Evolutionary conservation across 1,140 invertebrate genomes (phyloP), one percentile per base, ranked within the genome.

Genomic region (Mercenaria mercenaria): DNA sequence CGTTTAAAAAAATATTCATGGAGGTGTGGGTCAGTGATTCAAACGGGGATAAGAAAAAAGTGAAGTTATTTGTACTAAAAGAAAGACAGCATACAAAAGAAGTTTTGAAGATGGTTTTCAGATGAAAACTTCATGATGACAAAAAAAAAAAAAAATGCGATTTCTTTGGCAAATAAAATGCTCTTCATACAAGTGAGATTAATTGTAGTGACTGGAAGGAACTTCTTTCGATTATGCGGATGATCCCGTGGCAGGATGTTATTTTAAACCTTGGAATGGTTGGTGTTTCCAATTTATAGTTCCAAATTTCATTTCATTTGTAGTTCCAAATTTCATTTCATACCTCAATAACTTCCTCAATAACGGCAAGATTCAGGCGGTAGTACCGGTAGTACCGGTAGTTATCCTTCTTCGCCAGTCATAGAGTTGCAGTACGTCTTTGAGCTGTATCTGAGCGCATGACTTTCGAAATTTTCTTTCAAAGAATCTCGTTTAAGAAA

Each of bases 301-400:
- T 79, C 50, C 56, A 0, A 23, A 11, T 15, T 64, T 26, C 3
- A 61, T 41, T 81, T 34, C 32, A n/a, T 41, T 82, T 59, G 15
- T 81, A 50, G 8, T 13, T 20, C 1, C 61, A 87, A 64, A 56
- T 91, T 90, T 20, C 88, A n/a, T n/a, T n/a, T n/a, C n/a, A n/a
- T n/a, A n/a, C n/a, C n/a, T n/a, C n/a, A n/a, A n/a, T 67, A 6
- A 77, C 72, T 34, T 82, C 81, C 64, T 91, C 88, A 39, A 81
- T 47, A 26, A 77, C 72, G 26, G 91, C 88, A 10, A 90, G 50
- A 34, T 84, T 79, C 13, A 90, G 61, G 2, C 83, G 81, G 10
- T 87, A 86, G 76, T 90, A 90, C 1, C 88, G 74, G 64, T 85
- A 86, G 34, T n/a, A 69, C n/a, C 89, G 59, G 50, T 72, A 74